Conservation (phyloP, 2,797 vertebrate species). For the Bovichtus variegatus region DNA sequence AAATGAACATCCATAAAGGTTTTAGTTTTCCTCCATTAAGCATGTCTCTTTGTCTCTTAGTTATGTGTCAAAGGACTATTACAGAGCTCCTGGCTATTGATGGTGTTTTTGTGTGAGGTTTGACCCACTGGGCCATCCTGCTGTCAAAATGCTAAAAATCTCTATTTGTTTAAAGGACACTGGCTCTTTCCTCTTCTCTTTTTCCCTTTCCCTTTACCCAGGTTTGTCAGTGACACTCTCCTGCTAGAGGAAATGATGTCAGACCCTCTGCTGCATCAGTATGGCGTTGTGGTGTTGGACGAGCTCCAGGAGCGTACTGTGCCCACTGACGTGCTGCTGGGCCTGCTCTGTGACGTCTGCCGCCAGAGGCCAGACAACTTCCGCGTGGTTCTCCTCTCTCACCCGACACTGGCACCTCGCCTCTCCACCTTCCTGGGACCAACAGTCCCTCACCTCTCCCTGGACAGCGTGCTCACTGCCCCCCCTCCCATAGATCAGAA, state of each 20-base stretch:
- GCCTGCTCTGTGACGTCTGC: conserved; percentile 91
- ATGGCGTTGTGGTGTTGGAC: conserved; percentile 90
- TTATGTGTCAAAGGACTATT: not conserved
- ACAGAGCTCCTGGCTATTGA: not conserved
- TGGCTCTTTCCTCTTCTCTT: not conserved
- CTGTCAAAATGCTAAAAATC: not conserved
- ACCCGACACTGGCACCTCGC: conserved; percentile 81
- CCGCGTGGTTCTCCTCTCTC: conserved; percentile 90
- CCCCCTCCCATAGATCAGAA: not conserved
- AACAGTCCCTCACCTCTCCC: conserved; percentile 82
- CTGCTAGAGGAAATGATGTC: conserved; percentile 95
- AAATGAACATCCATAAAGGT: not conserved
- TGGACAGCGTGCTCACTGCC: conserved; percentile 54
- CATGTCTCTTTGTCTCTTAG: not conserved
- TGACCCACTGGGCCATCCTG: not conserved
- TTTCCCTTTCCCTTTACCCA: conserved; percentile 46
- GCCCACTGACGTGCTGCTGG: conserved; percentile 91
- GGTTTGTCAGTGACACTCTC: conserved; percentile 92
- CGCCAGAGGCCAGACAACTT: conserved; percentile 87
- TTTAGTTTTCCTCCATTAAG: not conserved
- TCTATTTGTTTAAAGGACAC: not conserved
- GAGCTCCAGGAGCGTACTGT: conserved; percentile 95
- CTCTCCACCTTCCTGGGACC: conserved; percentile 87
- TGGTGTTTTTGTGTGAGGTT: not conserved
- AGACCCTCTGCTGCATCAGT: conserved; percentile 89